Evolutionary conservation across 2,113 vertebrate genomes (phyloP).

Genomic region (Vulpes vulpes): DNA sequence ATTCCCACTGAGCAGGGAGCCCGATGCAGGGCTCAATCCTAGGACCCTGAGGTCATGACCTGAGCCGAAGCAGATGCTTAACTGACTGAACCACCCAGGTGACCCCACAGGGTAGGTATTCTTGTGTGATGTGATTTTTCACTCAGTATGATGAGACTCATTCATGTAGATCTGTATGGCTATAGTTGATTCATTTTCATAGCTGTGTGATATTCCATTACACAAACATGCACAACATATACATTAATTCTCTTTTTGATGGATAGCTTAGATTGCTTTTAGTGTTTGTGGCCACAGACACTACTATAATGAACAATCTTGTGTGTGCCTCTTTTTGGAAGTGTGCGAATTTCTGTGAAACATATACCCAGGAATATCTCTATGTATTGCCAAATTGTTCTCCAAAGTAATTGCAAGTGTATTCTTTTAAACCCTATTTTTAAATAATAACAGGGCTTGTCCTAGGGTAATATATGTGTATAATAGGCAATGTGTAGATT

Average conservation of each 20-base stretch:
- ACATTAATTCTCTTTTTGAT: conserved; percentile 19
- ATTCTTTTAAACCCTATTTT: conserved; percentile 42
- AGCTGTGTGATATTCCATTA: not conserved
- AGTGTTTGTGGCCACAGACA: not conserved
- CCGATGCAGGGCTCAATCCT: not conserved
- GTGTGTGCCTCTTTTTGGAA: not conserved
- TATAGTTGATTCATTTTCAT: not conserved
- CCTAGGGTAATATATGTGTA: not conserved
- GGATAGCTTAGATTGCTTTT: conserved; percentile 18
- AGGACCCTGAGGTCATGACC: not conserved
- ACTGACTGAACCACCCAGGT: not conserved
- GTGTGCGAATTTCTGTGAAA: not conserved
- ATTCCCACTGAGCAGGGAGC: not conserved
- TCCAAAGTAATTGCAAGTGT: not conserved
- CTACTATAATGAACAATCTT: not conserved
- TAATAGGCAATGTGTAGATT: not conserved
- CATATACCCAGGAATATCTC: not conserved
- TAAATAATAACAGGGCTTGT: not conserved
- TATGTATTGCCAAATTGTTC: not conserved
- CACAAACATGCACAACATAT: not conserved
- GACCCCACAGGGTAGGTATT: not conserved
- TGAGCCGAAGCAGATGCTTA: not conserved
- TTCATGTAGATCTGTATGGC: not conserved
- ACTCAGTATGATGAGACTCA: conserved; percentile 7
- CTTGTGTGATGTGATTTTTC: conserved; percentile 26